Evolutionary conservation across 2,113 vertebrate genomes (phyloP), one percentile per base, ranked within the genome.

Genomic region (Notarius quadriscutis): DNA sequence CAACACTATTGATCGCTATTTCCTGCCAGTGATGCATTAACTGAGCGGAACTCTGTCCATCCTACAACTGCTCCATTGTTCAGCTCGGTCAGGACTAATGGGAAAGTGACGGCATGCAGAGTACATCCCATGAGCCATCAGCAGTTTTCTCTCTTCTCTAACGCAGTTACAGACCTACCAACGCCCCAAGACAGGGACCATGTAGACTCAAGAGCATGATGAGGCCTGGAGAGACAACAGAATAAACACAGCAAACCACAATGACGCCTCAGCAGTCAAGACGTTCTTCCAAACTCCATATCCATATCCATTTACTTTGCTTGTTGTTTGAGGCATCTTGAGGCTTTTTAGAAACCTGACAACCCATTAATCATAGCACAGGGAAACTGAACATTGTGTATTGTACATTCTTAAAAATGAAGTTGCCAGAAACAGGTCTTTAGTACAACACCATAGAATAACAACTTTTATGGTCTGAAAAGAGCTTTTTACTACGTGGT

Each of bases 21-120:
- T 87, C 85, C 83, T 85, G 77, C 34, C 83, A 79, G 17, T 30
- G 48, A 81, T 82, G 75, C 89, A 90, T 90, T 86, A 84, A 88
- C 69, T 69, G 69, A 30, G 50, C 58, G 14, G 60, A 88, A 51
- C 12, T 84, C n/a, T 34, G 81, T 81, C 87, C 51, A 88, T 58
- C 83, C 57, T 60, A 55, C 51, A 84, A n/a, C 81, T 50, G 53
- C 84, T 67, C 41, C 57, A 88, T 58, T 41, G 57, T 72, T 80
- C 18, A 55, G 15, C 22, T 65, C 14, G 50, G 67, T 15, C 74
- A 81, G 60, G 60, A 67, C 85, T 88, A 86, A 87, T 81, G 65
- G 83, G 77, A 53, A 88, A 81, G 25, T 77, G 67, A 78, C 6
- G 25, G 34, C 67, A 82, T 62, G 34, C 51, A 60, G 67, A 82